Evolutionary conservation across 2,797 vertebrate genomes (phyloP), one percentile per base, ranked within the genome.

Genomic region (Vireo griseus): DNA sequence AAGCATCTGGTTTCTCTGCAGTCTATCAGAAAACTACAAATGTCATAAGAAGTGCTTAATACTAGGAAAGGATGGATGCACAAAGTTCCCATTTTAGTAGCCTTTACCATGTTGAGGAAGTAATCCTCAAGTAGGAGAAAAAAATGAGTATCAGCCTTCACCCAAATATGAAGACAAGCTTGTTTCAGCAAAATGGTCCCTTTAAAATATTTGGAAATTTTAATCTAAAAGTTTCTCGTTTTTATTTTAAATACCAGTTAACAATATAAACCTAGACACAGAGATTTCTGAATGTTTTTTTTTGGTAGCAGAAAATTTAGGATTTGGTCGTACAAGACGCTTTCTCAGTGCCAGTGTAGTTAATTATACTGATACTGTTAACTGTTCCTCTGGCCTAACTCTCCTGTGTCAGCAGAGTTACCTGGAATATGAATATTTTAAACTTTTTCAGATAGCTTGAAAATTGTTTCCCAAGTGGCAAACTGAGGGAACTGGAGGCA

Each of bases 1-100:
- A 95, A 97, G 94, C 95, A 97, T 93, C 96, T 95, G 96, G 94
- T 78, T 95, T 94, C 91, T 88, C 90, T 50, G 44, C 66, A 83
- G 93, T 61, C 80, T 88, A 92, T 45, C 29, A 83, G 62, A 48
- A 95, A 96, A 96, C 88, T 91, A 93, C 90, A 94, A 89, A 92
- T 68, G 80, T 89, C 91, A 81, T 57, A 95, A 92, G 80, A 88
- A 91, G 86, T 82, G 57, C 62, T 92, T 92, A 88, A 85, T 88
- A 58, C 35, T 42, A 62, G 59, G 50, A 45, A 37, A 39, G 50
- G 67, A 77, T 11, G n/a, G 77, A 74, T 96, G 67, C 45, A 73
- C 40, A 37, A 79, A 87, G 47, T 75, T 93, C 67, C 71, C 29
- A 18, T 76, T 29, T 39, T 31, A 1, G 24, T 75, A 62, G 58